A percentile compares a stretch with the other conserved stretches of the same genome.
These are phyloP conservation scores for Tichodroma muraria DNA, from an alignment of 2,113 vertebrate species.

Conservation along the genomic window DNA sequence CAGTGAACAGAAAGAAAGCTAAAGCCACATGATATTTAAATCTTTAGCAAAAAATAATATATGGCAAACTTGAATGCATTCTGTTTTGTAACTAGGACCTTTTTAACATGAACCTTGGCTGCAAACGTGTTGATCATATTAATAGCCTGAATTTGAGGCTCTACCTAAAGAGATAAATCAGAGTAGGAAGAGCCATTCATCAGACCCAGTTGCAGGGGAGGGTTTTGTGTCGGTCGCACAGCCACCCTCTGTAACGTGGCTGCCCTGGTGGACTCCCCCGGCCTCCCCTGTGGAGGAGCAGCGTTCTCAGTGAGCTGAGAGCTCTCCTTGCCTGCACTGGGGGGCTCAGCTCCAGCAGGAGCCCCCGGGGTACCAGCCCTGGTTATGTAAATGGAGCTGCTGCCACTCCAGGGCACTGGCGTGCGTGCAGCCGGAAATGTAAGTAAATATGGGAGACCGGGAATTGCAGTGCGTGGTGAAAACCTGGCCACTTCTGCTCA, in stretches of 20 bases:
- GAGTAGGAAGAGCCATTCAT: not conserved
- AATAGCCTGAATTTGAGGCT: not conserved
- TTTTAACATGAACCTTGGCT: not conserved
- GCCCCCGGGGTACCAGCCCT: not conserved
- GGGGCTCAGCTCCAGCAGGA: not conserved
- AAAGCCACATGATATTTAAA: constrained; percentile 53
- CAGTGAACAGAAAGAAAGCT: constrained; percentile 79
- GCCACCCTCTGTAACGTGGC: rapidly evolving
- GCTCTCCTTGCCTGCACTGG: not conserved
- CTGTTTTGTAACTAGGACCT: not conserved
- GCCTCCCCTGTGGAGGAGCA: rapidly evolving
- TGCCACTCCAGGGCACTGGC: not conserved
- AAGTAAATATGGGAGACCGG: not conserved
- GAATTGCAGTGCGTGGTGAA: not conserved
- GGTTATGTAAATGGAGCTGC: not conserved
- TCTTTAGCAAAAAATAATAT: constrained; percentile 50
- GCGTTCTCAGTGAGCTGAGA: rapidly evolving
- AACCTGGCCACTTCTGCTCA: not conserved
- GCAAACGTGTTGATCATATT: not conserved
- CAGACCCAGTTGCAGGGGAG: not conserved
- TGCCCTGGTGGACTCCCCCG: not conserved
- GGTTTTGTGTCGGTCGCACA: rapidly evolving
- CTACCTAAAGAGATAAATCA: not conserved
- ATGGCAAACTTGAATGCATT: not conserved
- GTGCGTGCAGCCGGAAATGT: not conserved